Evolutionary conservation across 2,113 vertebrate genomes (phyloP).

Genomic region (Gallinago undulata): DNA sequence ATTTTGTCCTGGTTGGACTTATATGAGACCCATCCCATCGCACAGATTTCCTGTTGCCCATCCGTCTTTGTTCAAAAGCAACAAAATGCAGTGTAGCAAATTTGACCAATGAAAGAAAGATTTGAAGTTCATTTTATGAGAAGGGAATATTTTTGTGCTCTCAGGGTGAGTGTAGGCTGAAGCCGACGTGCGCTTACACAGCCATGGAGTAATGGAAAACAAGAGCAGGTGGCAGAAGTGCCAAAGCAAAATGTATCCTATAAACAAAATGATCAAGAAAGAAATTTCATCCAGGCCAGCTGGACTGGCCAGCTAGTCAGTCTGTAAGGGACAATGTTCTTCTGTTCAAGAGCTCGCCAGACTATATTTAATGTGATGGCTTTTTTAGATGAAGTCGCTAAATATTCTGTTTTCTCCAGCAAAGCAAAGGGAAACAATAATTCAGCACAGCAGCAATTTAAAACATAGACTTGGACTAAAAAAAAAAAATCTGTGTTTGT

Average conservation of each 20-base stretch:
- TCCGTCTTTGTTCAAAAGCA: not conserved
- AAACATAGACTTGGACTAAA: not conserved
- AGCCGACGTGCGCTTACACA: not conserved
- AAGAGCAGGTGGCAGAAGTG: slow-evolving; percentile 36
- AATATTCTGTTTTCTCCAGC: not conserved
- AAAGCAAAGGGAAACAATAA: not conserved
- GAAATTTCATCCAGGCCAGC: slow-evolving; percentile 33
- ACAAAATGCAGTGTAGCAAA: not conserved
- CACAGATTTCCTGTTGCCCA: not conserved
- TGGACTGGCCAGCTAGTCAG: not conserved
- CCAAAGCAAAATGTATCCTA: slow-evolving; percentile 20
- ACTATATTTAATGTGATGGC: not conserved
- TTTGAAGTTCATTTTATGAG: not conserved
- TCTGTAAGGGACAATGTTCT: not conserved
- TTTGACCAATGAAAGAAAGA: not conserved
- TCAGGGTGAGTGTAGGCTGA: not conserved
- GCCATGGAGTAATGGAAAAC: not conserved
- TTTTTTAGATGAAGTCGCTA: not conserved
- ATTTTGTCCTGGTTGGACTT: not conserved
- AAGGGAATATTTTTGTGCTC: not conserved
- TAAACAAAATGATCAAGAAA: slow-evolving; percentile 15
- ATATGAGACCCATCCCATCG: not conserved
- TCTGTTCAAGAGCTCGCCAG: not conserved
- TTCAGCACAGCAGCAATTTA: not conserved
- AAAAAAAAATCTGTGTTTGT: not conserved